Evolutionary conservation across 2,888 invertebrate species (phyloP).

Genomic region (Amiota mariae): DNA sequence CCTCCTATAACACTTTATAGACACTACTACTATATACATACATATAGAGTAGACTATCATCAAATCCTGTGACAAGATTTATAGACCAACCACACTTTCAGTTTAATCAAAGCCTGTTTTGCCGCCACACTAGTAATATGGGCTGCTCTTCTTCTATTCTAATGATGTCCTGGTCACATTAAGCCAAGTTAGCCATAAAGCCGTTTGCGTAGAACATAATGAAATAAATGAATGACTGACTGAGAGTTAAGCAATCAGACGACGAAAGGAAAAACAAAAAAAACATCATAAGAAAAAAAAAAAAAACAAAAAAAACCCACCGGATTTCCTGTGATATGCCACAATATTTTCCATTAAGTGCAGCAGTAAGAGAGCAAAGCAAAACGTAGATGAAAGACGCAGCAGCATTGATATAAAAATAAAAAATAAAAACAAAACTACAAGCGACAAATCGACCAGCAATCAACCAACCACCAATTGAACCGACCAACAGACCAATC

Average conservation of each 20-base stretch:
- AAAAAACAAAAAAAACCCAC: constrained; percentile 55
- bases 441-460: constrained; percentile 42
- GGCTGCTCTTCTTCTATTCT: constrained; percentile 29
- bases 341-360: constrained; percentile 67
- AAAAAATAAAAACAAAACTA: constrained; percentile 16
- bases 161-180: constrained; percentile 54
- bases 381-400: constrained; percentile 39
- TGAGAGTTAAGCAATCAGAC: too few species aligned
- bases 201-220: not conserved
- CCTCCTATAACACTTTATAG: too few species aligned
- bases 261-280: not conserved
- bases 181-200: constrained; percentile 34
- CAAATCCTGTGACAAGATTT: constrained; percentile 10
- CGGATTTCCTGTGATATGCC: constrained; percentile 68
- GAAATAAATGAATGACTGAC: constrained; percentile 1
- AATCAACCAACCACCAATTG: not conserved
- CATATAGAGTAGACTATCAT: not conserved
- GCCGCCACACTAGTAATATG: constrained; percentile 30
- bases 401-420: constrained; percentile 33
- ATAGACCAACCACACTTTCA: constrained; percentile 15
- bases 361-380: not conserved
- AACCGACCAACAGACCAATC: not conserved
- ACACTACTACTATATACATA: too few species aligned
- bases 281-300: constrained; percentile 29
- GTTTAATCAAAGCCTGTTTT: constrained; percentile 9